phyloP scores from a whole-genome alignment of 2,113 vertebrate genomes.

The Tringa solitaria region DNA sequence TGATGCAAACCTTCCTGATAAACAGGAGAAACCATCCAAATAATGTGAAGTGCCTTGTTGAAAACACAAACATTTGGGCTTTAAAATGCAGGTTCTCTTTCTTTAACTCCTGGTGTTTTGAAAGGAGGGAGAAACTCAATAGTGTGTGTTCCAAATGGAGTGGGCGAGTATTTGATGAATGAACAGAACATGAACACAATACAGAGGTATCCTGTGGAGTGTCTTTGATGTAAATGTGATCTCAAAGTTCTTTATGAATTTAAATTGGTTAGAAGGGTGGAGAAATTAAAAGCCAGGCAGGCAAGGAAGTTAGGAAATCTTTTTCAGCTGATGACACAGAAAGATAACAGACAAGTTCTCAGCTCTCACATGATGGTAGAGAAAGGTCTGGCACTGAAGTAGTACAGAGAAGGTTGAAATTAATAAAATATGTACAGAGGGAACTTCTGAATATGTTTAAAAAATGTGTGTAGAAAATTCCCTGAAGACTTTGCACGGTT shows the following conservation, averaged over 20 bases:
- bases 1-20: neutral
- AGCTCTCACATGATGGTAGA: neutral
- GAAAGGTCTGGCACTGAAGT: neutral
- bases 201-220: neutral
- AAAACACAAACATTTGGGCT: neutral
- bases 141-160: neutral
- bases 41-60: neutral
- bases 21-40: neutral
- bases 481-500: neutral
- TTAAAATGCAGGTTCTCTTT: neutral
- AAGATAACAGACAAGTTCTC: neutral
- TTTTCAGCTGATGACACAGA: neutral
- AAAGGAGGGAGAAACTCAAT: neutral
- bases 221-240: conserved; percentile 3
- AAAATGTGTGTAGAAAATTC: neutral
- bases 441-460: neutral
- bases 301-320: neutral
- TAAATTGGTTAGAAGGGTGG: neutral
- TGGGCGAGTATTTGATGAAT: neutral
- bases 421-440: neutral
- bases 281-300: neutral
- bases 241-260: neutral
- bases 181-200: neutral
- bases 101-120: neutral
- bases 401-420: neutral